Conservation (phyloP, 2,888 invertebrate species). For the Heliconius sara region DNA sequence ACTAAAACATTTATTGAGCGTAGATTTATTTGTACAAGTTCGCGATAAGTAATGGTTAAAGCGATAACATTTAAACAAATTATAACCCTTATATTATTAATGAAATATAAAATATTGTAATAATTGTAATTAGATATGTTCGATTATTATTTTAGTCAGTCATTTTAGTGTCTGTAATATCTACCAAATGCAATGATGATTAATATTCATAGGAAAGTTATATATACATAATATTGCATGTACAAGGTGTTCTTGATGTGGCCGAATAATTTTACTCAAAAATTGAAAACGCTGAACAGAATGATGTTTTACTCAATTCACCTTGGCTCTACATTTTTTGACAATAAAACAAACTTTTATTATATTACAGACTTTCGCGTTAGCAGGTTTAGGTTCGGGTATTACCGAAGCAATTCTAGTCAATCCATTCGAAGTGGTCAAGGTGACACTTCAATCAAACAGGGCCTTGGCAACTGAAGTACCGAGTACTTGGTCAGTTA, state of each 20-base stretch:
- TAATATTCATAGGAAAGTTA: background rate
- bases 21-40: background rate
- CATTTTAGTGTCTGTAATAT: background rate
- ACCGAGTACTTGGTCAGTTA: slow-evolving; percentile 91
- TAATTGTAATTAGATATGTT: background rate
- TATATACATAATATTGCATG: background rate
- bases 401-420: slow-evolving; percentile 95
- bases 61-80: slow-evolving; percentile 13
- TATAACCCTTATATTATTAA: background rate
- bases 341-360: background rate
- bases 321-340: background rate
- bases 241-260: background rate
- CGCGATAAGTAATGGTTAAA: slow-evolving; percentile 6
- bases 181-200: background rate
- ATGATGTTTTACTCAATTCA: background rate
- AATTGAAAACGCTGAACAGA: background rate
- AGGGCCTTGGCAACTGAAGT: slow-evolving; percentile 85
- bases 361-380: slow-evolving; percentile 89
- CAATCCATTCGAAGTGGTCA: slow-evolving; percentile 98
- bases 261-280: background rate
- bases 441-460: slow-evolving; percentile 94
- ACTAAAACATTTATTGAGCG: background rate
- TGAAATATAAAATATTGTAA: background rate
- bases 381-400: slow-evolving; percentile 95
- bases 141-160: background rate